These are phyloP conservation scores for Trochalopteron elliotii DNA, from an alignment of 2,113 vertebrate species.

Conservation along the genomic window DNA sequence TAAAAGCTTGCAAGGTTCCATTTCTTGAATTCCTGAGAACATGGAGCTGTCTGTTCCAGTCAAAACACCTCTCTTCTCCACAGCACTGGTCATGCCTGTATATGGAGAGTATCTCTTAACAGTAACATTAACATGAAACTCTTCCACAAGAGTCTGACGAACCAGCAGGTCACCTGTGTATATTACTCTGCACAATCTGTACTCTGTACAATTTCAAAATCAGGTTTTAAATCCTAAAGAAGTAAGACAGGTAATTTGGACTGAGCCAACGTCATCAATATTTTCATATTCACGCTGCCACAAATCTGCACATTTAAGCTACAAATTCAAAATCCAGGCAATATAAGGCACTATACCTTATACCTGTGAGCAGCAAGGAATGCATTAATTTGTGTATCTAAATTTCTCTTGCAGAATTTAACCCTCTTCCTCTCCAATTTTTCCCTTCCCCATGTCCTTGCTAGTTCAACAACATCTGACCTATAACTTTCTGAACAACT, in stretches of 20 bases:
- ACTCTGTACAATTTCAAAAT: background rate
- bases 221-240: background rate
- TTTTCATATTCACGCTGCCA: background rate
- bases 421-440: background rate
- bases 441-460: background rate
- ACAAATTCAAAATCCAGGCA: background rate
- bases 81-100: background rate
- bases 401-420: background rate
- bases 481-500: background rate
- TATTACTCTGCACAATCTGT: background rate
- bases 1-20: background rate
- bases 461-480: background rate
- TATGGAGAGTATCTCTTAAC: fast-evolving
- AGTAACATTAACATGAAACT: background rate
- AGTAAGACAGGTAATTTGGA: background rate
- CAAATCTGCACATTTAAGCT: background rate
- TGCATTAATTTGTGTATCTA: fast-evolving
- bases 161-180: background rate
- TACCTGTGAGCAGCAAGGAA: background rate
- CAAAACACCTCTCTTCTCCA: background rate
- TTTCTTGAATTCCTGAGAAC: background rate
- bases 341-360: background rate
- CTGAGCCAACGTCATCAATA: background rate
- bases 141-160: background rate
- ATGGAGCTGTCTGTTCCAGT: background rate